Conservation (phyloP, 2,888 invertebrate species). For the Hesperia comma region DNA sequence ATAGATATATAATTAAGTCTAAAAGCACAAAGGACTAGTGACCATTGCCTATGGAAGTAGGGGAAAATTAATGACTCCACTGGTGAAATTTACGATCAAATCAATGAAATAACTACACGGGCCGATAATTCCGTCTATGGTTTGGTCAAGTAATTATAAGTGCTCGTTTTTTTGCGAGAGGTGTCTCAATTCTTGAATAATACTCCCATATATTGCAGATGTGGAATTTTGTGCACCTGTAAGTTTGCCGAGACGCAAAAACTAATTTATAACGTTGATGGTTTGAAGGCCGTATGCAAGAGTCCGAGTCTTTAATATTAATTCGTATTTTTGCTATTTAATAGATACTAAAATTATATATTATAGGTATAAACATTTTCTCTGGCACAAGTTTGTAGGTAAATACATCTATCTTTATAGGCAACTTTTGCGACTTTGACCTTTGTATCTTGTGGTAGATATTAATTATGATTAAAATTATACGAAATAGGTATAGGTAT, state of each 20-base stretch:
- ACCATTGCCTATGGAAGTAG: slow-evolving; percentile 54
- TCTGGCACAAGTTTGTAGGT: too few relatives aligned
- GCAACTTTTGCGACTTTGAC: too few relatives aligned
- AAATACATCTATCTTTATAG: too few relatives aligned
- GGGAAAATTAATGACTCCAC: slow-evolving; percentile 50
- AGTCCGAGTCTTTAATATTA: neutral
- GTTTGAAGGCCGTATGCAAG: slow-evolving; percentile 10
- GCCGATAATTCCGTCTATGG: slow-evolving; percentile 56
- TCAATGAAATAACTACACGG: slow-evolving; percentile 67
- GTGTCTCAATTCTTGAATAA: slow-evolving; percentile 51
- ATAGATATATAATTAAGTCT: slow-evolving; percentile 42
- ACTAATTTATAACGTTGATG: slow-evolving; percentile 25
- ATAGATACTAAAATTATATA: too few relatives aligned
- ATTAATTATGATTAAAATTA: too few relatives aligned
- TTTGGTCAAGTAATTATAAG: slow-evolving; percentile 59
- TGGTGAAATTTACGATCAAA: slow-evolving; percentile 64
- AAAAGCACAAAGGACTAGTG: slow-evolving; percentile 55
- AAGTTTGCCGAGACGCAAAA: slow-evolving; percentile 27
- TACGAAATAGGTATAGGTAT: too few relatives aligned
- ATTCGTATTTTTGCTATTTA: too few relatives aligned
- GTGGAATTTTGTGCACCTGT: slow-evolving; percentile 35
- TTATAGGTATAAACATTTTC: neutral
- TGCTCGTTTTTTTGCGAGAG: slow-evolving; percentile 55
- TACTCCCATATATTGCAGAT: slow-evolving; percentile 29
- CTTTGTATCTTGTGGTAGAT: too few relatives aligned